Evolutionary conservation across 2,797 vertebrate genomes (phyloP), one percentile per base, ranked within the genome.

Genomic region (Calcarius lapponicus): DNA sequence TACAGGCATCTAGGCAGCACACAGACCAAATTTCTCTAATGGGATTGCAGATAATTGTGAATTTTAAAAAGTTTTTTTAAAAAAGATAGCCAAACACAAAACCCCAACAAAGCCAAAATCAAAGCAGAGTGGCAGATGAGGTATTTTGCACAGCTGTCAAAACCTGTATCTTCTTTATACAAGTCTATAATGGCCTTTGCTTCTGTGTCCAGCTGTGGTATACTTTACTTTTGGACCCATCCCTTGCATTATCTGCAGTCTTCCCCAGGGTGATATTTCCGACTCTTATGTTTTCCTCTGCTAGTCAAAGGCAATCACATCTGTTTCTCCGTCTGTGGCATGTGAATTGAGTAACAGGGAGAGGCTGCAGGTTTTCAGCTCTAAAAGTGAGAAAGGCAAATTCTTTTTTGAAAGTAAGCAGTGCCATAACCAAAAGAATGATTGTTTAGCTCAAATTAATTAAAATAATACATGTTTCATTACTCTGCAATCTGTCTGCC

Each of bases 361-460:
- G 34, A n/a, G 6, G 2, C 38, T 88, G 51, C 19, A 69, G 12
- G 17, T 75, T 92, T 92, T 80, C 70, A 61, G 29, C 50, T 89
- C 42, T 58, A 48, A 67, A 85, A 42, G 28, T 42, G 13, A 57
- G 50, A 84, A 70, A 92, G 53, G 28, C 31, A 92, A 71, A 40
- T 82, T 84, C 2, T 71, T 88, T 67, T 90, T 43, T 86, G 22
- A 65, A 81, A 92, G 50, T 48, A 54, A 88, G 48, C 34, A 73
- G 19, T 48, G 56, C 45, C 31, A 31, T 70, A 92, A 91, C 17
- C 40, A 79, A 74, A 75, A 76, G 29, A 48, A 56, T 40, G 42
- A 78, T 9, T 7, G 6, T 45, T 86, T 91, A 47, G 28, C 38
- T n/a, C 25, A 51, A 40, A 69, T 86, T 78, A 86, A 61, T 96